phyloP scores from a whole-genome alignment of 2,888 invertebrate species.

The Drosophila nr. perissopoda region DNA sequence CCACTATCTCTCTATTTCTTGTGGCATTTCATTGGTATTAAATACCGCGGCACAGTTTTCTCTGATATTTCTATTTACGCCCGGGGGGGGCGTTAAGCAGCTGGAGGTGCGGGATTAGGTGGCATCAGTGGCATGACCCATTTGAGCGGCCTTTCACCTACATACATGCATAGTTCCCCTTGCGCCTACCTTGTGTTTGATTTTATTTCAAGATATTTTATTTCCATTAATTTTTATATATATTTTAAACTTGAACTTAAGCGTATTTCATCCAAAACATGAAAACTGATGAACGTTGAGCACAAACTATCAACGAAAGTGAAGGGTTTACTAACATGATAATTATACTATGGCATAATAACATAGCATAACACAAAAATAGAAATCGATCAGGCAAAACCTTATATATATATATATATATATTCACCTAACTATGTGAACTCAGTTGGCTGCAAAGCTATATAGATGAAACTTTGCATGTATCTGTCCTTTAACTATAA shows the following conservation, averaged over 20 bases:
- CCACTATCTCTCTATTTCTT: conserved; percentile 12
- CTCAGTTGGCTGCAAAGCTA: neutral
- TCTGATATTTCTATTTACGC: conserved; percentile 8
- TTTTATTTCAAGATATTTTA: neutral
- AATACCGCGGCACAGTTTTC: conserved; percentile 60
- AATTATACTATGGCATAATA: too few relatives aligned
- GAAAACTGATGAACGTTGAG: neutral
- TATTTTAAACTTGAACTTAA: neutral
- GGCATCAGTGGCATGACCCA: neutral
- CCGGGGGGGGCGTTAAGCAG: neutral
- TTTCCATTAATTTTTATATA: neutral
- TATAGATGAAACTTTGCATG: neutral
- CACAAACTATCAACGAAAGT: too few relatives aligned
- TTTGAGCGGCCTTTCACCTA: conserved; percentile 1
- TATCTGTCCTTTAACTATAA: neutral
- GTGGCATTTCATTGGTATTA: conserved; percentile 66
- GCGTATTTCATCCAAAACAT: neutral
- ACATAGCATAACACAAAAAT: too few relatives aligned
- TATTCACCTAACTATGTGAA: neutral
- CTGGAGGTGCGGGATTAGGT: neutral
- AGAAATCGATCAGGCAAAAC: too few relatives aligned
- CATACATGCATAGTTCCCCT: neutral
- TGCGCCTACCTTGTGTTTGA: neutral
- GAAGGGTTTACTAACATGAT: too few relatives aligned
- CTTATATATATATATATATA: too few relatives aligned